Evolutionary conservation across 2,888 invertebrate species (phyloP).

Genomic region (Ernsta delagoae): DNA sequence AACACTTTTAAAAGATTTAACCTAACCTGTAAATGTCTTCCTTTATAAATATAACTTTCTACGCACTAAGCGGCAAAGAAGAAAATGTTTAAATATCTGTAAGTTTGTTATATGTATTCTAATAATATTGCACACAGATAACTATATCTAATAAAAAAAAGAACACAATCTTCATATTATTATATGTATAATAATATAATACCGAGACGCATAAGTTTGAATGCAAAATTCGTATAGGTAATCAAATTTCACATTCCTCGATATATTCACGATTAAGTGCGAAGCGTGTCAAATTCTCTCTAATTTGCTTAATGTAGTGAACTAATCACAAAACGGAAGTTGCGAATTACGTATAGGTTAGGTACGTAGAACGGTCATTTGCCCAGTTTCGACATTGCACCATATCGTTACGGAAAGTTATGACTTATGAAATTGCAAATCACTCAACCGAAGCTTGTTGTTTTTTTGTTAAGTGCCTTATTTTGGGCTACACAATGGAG

Average conservation of each 20-base stretch:
- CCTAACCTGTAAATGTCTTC: no score
- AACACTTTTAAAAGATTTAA: no score
- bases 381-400: conserved; percentile 47
- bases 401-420: conserved; percentile 50
- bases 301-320: conserved; percentile 25
- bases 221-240: not conserved
- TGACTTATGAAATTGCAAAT: conserved; percentile 54
- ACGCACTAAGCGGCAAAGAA: no score
- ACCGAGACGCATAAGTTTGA: no score
- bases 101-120: no score
- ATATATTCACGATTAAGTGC: conserved; percentile 8
- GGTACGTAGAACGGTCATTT: conserved; percentile 46
- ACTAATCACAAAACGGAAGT: conserved; percentile 32
- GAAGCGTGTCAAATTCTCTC: conserved; percentile 20
- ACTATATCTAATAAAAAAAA: no score
- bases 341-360: conserved; percentile 15
- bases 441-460: conserved; percentile 38
- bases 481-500: not conserved
- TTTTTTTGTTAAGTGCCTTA: conserved; percentile 5
- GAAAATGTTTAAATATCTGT: no score
- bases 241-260: conserved; percentile 18
- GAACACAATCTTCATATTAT: no score
- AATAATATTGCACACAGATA: no score
- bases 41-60: no score
- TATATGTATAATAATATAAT: no score